Evolutionary conservation across 2,113 vertebrate species (phyloP), one percentile per base, ranked within the genome.

Genomic region (Syngnathus floridae): DNA sequence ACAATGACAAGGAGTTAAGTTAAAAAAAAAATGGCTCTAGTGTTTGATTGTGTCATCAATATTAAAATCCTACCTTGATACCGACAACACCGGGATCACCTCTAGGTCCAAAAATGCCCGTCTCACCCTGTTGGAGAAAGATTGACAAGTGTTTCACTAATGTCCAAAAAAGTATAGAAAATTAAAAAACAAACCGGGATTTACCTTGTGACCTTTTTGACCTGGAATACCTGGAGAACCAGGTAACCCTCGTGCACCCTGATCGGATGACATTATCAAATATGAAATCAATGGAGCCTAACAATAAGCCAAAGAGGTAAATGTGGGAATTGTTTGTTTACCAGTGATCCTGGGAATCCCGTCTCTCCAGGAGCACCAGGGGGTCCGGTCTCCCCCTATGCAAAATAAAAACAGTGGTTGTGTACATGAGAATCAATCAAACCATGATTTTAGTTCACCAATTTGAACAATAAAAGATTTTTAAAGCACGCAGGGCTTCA

Each of bases 241-340:
- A 71, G 96, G 97, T 80, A 99, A 98, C 45, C 97, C 97, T 89
- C 96, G 89, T 46, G 92, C 75, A 19, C 97, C 95, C 94, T 93
- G 43, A 17, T 7, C 4, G 17, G 21, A 52, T 14, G 19, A 11
- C 57, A 59, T 56, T 1, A 36, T 38, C 3, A 43, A 12, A 45
- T 43, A 61, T 41, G 58, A 61, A 61, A 16, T 43, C 8, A 7
- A 16, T 19, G 7, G 4, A 43, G 7, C 12, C 1, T 6, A 56
- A 56, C 26, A 35, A 14, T 5, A 14, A 31, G 22, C 22, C 22
- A 35, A 31, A 14, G 10, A 10, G 26, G 54, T 35, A 4, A 2
- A 40, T 21, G 37, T 26, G 21, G n/a, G 8, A 49, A 17, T 1
- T 1, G 12, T 12, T 10, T 49, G 11, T 82, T 92, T 94, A 98